Evolutionary conservation across 2,888 invertebrate species (phyloP).

Genomic region (Eurytoma californica): DNA sequence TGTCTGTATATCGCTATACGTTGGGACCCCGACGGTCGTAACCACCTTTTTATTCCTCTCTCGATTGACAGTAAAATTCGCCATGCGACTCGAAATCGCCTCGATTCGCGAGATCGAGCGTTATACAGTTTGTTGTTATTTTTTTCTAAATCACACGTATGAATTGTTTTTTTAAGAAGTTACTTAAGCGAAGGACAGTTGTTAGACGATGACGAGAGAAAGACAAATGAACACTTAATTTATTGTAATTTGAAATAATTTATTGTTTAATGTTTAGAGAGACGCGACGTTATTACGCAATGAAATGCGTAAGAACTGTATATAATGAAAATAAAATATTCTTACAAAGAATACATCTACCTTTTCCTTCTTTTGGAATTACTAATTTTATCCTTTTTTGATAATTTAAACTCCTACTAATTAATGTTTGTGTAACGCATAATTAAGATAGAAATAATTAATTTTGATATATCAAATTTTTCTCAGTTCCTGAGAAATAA

Average conservation of each 20-base stretch:
- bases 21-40: no score
- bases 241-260: conserved; percentile 47
- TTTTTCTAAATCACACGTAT: neutral
- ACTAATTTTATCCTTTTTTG: conserved; percentile 2
- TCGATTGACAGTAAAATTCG: neutral
- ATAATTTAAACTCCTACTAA: neutral
- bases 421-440: neutral
- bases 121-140: neutral
- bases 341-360: conserved; percentile 61
- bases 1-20: conserved; percentile 1
- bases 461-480: neutral
- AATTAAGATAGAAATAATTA: neutral
- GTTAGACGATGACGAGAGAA: neutral
- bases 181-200: neutral
- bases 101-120: neutral
- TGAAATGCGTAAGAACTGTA: conserved; percentile 55
- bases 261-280: conserved; percentile 39
- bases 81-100: no score
- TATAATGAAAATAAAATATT: conserved; percentile 68
- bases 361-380: neutral
- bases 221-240: conserved; percentile 13
- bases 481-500: neutral
- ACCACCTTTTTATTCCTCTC: no score
- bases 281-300: conserved; percentile 14
- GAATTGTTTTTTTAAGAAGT: neutral